These are phyloP conservation scores for Meliscaeva auricollis DNA, from an alignment of 2,888 invertebrate genomes.

Conservation along the genomic window DNA sequence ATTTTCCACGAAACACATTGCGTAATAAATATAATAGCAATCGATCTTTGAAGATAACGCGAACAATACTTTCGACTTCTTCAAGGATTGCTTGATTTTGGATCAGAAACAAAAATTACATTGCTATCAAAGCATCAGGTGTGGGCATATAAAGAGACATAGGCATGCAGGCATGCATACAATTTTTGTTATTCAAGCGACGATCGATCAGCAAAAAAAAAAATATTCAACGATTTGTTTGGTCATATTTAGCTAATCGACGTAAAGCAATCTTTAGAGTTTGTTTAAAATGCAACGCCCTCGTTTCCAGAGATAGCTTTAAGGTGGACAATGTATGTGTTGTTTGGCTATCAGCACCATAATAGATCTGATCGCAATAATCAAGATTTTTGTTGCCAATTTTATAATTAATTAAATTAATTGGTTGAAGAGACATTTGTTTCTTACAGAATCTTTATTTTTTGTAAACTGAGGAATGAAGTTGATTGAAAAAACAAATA, in stretches of 20 bases:
- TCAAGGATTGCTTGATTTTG: constrained; percentile 31
- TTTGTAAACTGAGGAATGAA: too few species aligned
- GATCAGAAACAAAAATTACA: too few species aligned
- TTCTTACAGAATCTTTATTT: too few species aligned
- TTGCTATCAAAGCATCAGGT: constrained; percentile 42
- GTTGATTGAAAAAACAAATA: too few species aligned
- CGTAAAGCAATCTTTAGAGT: constrained; percentile 52
- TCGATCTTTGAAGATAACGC: neutral
- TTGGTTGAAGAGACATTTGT: constrained; percentile 50
- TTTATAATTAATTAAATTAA: constrained; percentile 68
- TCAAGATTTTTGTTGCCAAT: constrained; percentile 59
- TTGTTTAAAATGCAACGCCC: constrained; percentile 63
- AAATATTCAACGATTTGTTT: constrained; percentile 56
- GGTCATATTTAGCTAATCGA: constrained; percentile 64
- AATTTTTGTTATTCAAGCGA: constrained; percentile 37
- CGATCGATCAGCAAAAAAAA: constrained; percentile 40
- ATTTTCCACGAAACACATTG: constrained; percentile 16
- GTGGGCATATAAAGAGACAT: constrained; percentile 35
- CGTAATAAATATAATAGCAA: too few species aligned
- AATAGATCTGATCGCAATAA: constrained; percentile 39
- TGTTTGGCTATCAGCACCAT: constrained; percentile 53
- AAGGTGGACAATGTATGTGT: constrained; percentile 24
- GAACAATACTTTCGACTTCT: neutral
- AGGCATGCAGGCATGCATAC: constrained; percentile 13
- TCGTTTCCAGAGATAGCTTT: constrained; percentile 50